Evolutionary conservation across 2,113 vertebrate species (phyloP), one percentile per base, ranked within the genome.

Genomic region (Alaudala cheleensis): DNA sequence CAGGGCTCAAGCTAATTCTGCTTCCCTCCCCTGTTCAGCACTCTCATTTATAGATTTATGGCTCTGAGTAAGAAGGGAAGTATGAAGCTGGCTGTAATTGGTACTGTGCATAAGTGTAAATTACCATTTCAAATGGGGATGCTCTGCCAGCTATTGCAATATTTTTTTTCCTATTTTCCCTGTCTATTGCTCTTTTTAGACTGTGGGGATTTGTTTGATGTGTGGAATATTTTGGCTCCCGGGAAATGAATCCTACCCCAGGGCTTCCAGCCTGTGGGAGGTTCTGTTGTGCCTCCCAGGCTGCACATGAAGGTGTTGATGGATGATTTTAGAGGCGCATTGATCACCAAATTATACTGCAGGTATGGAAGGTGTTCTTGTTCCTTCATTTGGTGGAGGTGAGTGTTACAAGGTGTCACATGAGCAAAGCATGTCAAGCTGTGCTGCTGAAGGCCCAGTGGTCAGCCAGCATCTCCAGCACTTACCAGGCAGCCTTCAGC

Each of bases 81-180:
- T 61, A 92, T 74, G 81, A 88, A 92, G 53, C 14, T 80, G 88
- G 66, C 92, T 96, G 92, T 87, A 91, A 92, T 26, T 92, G 90
- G 73, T 69, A 85, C 49, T 45, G 57, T 72, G 81, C 29, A 61
- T 80, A 95, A 95, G 80, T 82, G 74, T 79, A 94, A 94, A 87
- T 82, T 81, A 72, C 37, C 49, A 76, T 94, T 92, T 92, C 70
- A 79, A 90, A 72, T 53, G 17, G 44, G 79, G 81, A 49, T 90
- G 37, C 71, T 80, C 58, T 77, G 71, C 62, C 90, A 95, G 62
- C 22, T 90, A 71, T 78, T 71, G 56, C 65, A 3, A 3, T 57
- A n/a, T 62, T 71, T 62, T 53, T 51, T 26, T 45, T 25, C 58
- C 57, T 13, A 28, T 60, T 85, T 89, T 64, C 18, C 29, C 37